Evolutionary conservation across 1,140 invertebrate genomes (phyloP).

Genomic region (Lucilia cuprina): DNA sequence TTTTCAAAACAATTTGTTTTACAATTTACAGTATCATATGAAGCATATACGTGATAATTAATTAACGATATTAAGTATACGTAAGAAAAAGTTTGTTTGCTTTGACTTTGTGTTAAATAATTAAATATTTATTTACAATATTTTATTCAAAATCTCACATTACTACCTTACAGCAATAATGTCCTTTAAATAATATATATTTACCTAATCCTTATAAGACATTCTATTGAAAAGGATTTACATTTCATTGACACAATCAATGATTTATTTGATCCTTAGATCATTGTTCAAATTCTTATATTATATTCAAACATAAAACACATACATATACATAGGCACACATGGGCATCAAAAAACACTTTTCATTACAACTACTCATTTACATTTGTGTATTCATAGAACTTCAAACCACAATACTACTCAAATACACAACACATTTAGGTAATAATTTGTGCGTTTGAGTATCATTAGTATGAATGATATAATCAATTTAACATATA

Average conservation of each 20-base stretch:
- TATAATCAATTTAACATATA: conserved; percentile 4
- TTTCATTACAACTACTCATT: neutral
- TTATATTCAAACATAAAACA: neutral
- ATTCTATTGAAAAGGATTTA: neutral
- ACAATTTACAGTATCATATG: too few relatives aligned
- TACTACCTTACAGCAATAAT: too few relatives aligned
- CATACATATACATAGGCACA: neutral
- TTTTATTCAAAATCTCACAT: too few relatives aligned
- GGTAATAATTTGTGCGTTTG: neutral
- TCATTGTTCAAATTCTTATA: neutral
- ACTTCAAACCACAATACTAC: too few relatives aligned
- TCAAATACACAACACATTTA: neutral
- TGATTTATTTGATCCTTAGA: neutral
- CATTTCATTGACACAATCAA: neutral
- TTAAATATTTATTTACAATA: too few relatives aligned
- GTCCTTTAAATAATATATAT: neutral
- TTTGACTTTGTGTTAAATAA: too few relatives aligned
- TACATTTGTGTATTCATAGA: neutral
- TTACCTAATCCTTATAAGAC: neutral
- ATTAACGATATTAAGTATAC: too few relatives aligned
- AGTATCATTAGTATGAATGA: conserved; percentile 3
- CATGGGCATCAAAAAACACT: too few relatives aligned
- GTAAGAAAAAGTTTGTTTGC: too few relatives aligned
- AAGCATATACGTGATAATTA: too few relatives aligned
- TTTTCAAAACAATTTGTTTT: too few relatives aligned